Evolutionary conservation across 2,797 vertebrate genomes (phyloP), one percentile per base, ranked within the genome.

Genomic region (Cryptoprocta ferox): DNA sequence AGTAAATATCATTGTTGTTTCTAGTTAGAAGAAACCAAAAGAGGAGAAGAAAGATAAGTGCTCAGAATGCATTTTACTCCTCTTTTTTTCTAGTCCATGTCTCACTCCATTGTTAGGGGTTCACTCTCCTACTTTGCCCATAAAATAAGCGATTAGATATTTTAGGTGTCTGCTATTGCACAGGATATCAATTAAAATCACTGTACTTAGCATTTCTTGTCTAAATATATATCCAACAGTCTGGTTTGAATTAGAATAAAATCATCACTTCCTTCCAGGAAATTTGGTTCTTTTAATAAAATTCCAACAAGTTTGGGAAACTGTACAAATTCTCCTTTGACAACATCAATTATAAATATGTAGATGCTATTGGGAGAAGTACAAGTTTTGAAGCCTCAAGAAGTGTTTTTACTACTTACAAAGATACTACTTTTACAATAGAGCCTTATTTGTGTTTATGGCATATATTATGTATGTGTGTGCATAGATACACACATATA

Each of bases 231-330:
- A 96, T 21, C 50, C 45, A 63, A 84, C 50, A 89, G 13, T 89
- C 65, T 95, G 61, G 53, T 85, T 53, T 88, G 37, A 95, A 90
- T 88, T 96, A 92, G 50, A 93, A 96, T 91, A 97, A 97, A 96
- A 86, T 76, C 26, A 24, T 88, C 78, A 89, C 37, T 91, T 88
- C 35, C 71, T 96, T 96, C 39, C 32, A 91, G 89, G 75, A 86
- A 97, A 88, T 82, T 61, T 95, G 28, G 39, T 97, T 95, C 42
- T 88, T 93, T 94, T 80, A 96, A 87, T 95, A 94, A 83, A 96
- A 78, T 26, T 73, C 71, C 19, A 80, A 83, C 42, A 92, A 94
- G 59, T 79, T 88, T 93, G 35, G 84, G 90, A 97, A 97, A 80
- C 30, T 73, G 15, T 88, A 85, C 61, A 89, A 82, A 84, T 84